Evolutionary conservation across 1,140 invertebrate species (phyloP).

Genomic region (Colletes latitarsis): DNA sequence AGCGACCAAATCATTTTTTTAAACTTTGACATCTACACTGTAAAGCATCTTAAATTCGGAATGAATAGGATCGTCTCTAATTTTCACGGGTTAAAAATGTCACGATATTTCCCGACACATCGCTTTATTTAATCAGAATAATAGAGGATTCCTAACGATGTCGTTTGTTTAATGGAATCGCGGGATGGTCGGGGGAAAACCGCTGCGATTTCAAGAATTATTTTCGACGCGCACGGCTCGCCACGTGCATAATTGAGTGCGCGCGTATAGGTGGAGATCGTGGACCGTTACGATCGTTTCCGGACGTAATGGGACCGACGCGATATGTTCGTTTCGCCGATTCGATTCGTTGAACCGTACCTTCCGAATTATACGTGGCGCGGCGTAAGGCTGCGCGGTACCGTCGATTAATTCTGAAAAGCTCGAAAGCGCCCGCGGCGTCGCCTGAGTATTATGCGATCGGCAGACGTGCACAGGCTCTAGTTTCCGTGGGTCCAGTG

Average conservation of each 20-base stretch:
- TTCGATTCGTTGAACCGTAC: conserved; percentile 28
- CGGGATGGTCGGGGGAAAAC: no score
- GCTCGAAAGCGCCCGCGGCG: conserved; percentile 33
- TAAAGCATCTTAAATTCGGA: no score
- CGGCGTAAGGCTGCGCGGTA: conserved; percentile 9
- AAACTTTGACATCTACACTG: no score
- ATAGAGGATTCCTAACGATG: no score
- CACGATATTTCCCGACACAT: no score
- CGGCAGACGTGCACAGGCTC: conserved; percentile 28
- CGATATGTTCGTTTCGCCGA: conserved; percentile 1
- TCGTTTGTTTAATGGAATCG: no score
- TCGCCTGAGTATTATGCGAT: conserved; percentile 19
- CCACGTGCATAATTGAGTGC: conserved; percentile 12
- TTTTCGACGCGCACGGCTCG: conserved; percentile 1
- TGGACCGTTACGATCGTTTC: conserved; percentile 17
- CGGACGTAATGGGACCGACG: background rate
- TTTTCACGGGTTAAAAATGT: no score
- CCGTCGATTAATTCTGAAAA: conserved; percentile 46
- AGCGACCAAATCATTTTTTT: no score
- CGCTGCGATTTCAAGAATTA: conserved; percentile 9
- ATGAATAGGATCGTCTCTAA: no score
- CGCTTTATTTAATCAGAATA: no score
- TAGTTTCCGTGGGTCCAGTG: conserved; percentile 7
- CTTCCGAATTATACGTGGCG: background rate
- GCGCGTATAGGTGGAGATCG: background rate